phyloP scores from a whole-genome alignment of 2,888 invertebrate species.

The Himalopsyche tibetana region DNA sequence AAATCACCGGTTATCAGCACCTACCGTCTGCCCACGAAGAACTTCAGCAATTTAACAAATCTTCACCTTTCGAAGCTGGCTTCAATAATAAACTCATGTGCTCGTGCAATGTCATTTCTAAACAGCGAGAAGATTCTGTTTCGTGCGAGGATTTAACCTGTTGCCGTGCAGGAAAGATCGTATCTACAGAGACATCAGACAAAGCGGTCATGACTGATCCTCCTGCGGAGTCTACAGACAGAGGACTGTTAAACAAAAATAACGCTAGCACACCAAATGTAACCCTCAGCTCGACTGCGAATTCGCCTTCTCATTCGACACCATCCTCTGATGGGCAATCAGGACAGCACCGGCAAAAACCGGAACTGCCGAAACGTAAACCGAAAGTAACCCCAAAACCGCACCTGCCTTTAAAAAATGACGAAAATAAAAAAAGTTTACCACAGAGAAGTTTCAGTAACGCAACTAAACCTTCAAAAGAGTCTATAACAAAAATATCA shows the following conservation, averaged over 20 bases:
- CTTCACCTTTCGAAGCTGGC: background rate
- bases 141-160: background rate
- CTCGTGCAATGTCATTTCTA: background rate
- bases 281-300: background rate
- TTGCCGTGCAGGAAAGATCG: background rate
- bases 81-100: background rate
- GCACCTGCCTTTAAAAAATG: conserved; percentile 42
- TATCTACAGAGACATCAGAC: background rate
- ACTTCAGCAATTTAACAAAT: conserved; percentile 68
- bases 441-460: background rate
- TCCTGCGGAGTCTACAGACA: background rate
- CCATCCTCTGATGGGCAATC: background rate
- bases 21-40: conserved; percentile 74
- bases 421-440: conserved; percentile 45
- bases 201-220: conserved; percentile 21
- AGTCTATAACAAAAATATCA: conserved; percentile 2
- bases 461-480: background rate
- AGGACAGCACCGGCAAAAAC: conserved; percentile 54
- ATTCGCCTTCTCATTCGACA: background rate
- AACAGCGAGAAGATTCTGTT: background rate
- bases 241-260: conserved; percentile 44
- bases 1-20: conserved; percentile 72
- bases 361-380: conserved; percentile 62
- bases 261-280: conserved; percentile 21
- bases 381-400: conserved; percentile 57